A percentile compares a stretch with the other conserved stretches of the same genome.
Conservation (phyloP, 1,140 invertebrate genomes). For the Euglossa dilemma region DNA sequence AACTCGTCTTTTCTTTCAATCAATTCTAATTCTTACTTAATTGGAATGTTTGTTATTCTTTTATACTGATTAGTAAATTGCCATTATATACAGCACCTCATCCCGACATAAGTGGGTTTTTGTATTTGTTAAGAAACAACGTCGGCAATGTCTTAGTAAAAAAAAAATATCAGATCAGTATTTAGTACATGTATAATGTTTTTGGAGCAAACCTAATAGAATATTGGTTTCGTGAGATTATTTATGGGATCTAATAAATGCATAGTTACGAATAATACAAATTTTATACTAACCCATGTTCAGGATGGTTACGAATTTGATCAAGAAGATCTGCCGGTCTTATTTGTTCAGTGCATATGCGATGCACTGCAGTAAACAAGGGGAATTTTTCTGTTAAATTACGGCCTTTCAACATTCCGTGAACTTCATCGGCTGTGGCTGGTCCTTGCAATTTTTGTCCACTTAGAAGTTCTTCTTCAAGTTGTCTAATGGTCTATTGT, state of each 20-base stretch:
- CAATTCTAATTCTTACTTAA: conserved; percentile 6
- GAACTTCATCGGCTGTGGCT: conserved; percentile 91
- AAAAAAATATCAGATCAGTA: not conserved
- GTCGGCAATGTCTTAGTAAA: not conserved
- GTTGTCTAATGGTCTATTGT: conserved; percentile 86
- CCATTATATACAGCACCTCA: not conserved
- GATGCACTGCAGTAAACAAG: conserved; percentile 89
- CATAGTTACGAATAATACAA: conserved; percentile 1
- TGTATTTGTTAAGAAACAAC: not conserved
- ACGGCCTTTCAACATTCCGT: conserved; percentile 86
- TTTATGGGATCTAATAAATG: not conserved
- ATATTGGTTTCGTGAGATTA: conserved; percentile 18
- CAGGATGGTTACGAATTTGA: conserved; percentile 88
- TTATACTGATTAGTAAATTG: not conserved
- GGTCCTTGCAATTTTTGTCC: conserved; percentile 94
- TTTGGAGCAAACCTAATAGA: conserved; percentile 52
- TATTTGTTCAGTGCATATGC: conserved; percentile 88
- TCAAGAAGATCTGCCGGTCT: conserved; percentile 86
- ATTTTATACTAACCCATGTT: conserved; percentile 84
- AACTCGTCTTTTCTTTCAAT: not conserved
- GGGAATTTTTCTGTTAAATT: conserved; percentile 89
- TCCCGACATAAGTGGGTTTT: conserved; percentile 41
- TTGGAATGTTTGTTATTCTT: conserved; percentile 9
- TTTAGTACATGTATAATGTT: conserved; percentile 66
- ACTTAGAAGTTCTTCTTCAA: conserved; percentile 91